phyloP scores from a whole-genome alignment of 2,888 invertebrate species.

The Pterostichus madidus region DNA sequence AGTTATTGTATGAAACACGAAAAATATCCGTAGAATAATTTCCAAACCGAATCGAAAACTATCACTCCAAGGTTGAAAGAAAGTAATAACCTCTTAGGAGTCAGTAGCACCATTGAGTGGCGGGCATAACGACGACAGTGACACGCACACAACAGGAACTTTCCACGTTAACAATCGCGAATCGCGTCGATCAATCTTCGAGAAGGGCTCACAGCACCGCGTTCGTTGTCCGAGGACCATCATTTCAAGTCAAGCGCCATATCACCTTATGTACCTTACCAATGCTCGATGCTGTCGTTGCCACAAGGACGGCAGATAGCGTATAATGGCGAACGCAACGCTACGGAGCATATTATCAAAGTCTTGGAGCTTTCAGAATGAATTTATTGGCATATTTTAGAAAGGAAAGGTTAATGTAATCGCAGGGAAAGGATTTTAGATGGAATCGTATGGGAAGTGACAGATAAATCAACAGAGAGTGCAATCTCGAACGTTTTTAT shows the following conservation, averaged over 20 bases:
- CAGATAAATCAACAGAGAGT: no score
- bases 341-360: no score
- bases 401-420: no score
- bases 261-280: constrained; percentile 11
- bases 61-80: background rate
- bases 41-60: background rate
- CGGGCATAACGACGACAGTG: constrained; percentile 11
- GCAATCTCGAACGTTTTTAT: no score
- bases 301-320: background rate
- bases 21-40: background rate
- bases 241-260: constrained; percentile 15
- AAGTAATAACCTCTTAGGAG: constrained; percentile 11
- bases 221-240: background rate
- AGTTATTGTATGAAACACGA: background rate
- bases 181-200: constrained; percentile 24
- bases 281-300: background rate
- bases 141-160: constrained; percentile 32
- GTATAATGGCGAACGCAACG: background rate
- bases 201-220: background rate
- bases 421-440: no score
- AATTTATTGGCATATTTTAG: background rate
- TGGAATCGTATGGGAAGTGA: no score
- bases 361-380: background rate
- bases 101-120: background rate
- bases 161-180: constrained; percentile 26